Percentiles rank a stretch among this genome's conserved stretches.
Conservation (phyloP, 1,140 invertebrate species). For the Aporrectodea caliginosa region DNA sequence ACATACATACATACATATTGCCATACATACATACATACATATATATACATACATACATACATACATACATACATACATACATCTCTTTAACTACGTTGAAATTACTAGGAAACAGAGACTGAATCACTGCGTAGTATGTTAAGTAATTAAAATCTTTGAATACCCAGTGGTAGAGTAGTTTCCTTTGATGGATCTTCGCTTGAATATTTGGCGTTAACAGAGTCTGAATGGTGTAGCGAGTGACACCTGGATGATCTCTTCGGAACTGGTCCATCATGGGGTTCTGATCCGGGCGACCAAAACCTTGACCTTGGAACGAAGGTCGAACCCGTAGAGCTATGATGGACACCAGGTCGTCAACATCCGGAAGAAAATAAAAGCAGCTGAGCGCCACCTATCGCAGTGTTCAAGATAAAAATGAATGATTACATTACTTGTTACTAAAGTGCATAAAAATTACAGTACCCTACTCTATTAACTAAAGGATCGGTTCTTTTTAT, state of each 20-base stretch:
- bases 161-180: not conserved
- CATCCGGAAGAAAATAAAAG: not conserved
- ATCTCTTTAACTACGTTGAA: not conserved
- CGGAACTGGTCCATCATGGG: not conserved
- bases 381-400: too few relatives aligned
- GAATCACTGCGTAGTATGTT: not conserved
- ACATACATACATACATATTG: too few relatives aligned
- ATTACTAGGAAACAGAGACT: too few relatives aligned
- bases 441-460: too few relatives aligned
- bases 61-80: not conserved
- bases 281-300: not conserved
- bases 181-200: not conserved
- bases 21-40: too few relatives aligned
- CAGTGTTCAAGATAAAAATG: too few relatives aligned
- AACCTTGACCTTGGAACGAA: not conserved
- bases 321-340: not conserved
- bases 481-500: too few relatives aligned
- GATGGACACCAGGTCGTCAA: not conserved
- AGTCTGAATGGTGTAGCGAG: not conserved
- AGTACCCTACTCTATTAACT: too few relatives aligned
- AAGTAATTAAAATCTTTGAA: not conserved
- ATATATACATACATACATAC: too few relatives aligned
- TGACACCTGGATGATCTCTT: not conserved
- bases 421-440: too few relatives aligned
- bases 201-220: not conserved